Base-by-base conservation (phyloP, 1,140 invertebrate genomes). In the Zaprionus africanus region DNA sequence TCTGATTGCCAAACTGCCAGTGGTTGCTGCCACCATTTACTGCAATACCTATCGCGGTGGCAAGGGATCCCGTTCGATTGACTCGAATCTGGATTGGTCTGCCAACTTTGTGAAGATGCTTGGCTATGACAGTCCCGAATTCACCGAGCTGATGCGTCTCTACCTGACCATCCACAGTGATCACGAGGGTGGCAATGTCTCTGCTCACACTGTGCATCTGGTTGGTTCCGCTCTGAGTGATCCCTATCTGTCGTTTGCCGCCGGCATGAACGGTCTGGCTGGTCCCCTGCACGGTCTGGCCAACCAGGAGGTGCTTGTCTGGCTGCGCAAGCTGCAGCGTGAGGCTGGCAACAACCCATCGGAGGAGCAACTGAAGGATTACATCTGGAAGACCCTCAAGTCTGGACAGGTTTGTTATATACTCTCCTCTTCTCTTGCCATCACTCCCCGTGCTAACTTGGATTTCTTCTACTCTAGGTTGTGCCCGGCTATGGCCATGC, bases 401-500 rank as follows among this genome's bases (percentile, higher is more conserved):
- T 96, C 96, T 53, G 98, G 98, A 78, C 92, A 93, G 80, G 92
- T 92, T 24, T 0, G 66, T 34, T 24, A 13, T 13, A 12, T 24
- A 22, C 0, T 5, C 19, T 2, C 11, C 4, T 22, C 46, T 28
- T 1, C 41, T n/a, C 6, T 17, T 7, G 5, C 13, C 2, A n/a
- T 11, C 46, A 12, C 2, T 38, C 4, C 11, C 41, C 1, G 9
- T 13, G 4, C 24, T 71, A 26, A 22, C 19, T 38, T 53, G 6
- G 28, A 13, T 36, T 64, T 13, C 17, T 11, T 41, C 19, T 13
- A 19, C n/a, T 41, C 38, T n/a, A 98, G 93, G 98, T 99, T 41
- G 97, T 99, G 28, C 98, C 98, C 62, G 98, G 98, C 26, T 99
- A 99, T 92, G 98, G 98, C 9, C 98, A 99, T 92, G 98, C 98